These are phyloP conservation scores for Sciaenops ocellatus DNA, from an alignment of 2,797 vertebrate species.

Conservation along the genomic window DNA sequence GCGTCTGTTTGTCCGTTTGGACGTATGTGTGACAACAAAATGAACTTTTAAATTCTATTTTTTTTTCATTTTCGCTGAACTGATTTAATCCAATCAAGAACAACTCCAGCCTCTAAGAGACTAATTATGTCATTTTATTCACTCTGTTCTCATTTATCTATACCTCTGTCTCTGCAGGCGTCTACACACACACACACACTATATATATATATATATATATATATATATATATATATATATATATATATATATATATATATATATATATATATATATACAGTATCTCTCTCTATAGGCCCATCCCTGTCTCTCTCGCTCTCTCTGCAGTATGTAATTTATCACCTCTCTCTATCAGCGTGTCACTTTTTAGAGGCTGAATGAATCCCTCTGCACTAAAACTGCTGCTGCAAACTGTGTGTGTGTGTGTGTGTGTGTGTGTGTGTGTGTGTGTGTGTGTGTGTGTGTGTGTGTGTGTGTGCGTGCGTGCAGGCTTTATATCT, in stretches of 20 bases:
- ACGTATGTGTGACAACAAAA: no score
- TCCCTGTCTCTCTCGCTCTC: conserved; percentile 10
- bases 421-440: conserved; percentile 11
- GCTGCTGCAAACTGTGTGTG: conserved; percentile 10
- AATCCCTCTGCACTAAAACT: conserved; percentile 43
- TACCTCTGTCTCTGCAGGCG: not conserved
- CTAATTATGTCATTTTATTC: not conserved
- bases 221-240: not conserved
- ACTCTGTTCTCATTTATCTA: not conserved
- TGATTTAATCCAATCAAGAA: not conserved
- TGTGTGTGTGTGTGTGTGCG: conserved; percentile 5
- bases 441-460: conserved; percentile 13
- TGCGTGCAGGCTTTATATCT: not conserved
- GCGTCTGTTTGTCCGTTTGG: no score
- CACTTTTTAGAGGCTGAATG: conserved; percentile 58
- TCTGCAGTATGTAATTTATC: conserved; percentile 65
- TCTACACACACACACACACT: not conserved
- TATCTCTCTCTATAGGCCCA: not conserved
- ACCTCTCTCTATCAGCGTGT: conserved; percentile 50
- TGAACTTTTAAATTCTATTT: not conserved
- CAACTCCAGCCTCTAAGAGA: not conserved
- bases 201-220: not conserved
- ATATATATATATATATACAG: not conserved
- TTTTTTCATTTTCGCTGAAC: not conserved
- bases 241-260: not conserved